These are phyloP conservation scores for Crotalus tigris DNA, from an alignment of 2,113 vertebrate species.

Conservation along the genomic window DNA sequence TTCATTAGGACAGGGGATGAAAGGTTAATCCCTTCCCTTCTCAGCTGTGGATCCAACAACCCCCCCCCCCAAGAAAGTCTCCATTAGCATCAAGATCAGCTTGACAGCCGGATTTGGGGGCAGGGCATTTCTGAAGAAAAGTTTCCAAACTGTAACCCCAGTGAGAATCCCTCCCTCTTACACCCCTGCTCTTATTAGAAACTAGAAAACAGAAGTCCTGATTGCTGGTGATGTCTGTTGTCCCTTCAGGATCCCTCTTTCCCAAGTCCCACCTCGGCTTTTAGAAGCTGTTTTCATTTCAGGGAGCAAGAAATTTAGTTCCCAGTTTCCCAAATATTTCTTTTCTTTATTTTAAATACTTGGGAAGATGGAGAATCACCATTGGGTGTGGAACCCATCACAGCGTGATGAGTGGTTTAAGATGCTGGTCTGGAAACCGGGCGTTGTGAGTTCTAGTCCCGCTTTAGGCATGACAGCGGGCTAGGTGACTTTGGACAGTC, in stretches of 20 bases:
- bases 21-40: neutral
- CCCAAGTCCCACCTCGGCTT: neutral
- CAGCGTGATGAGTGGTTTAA: neutral
- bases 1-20: neutral
- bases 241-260: neutral
- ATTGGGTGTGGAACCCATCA: neutral
- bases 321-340: neutral
- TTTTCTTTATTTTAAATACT: constrained; percentile 31
- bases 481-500: neutral
- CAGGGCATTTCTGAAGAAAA: no score
- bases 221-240: neutral
- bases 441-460: neutral
- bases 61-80: neutral
- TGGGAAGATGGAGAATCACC: constrained; percentile 26
- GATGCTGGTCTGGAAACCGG: neutral
- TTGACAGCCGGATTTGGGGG: neutral
- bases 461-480: neutral
- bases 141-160: no score
- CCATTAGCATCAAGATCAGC: neutral
- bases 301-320: neutral
- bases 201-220: neutral
- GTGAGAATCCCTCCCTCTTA: neutral
- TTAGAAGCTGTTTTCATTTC: neutral
- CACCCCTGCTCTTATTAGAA: neutral
- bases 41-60: neutral